Evolutionary conservation across 2,113 vertebrate species (phyloP).

Genomic region (Amphilophus citrinellus): DNA sequence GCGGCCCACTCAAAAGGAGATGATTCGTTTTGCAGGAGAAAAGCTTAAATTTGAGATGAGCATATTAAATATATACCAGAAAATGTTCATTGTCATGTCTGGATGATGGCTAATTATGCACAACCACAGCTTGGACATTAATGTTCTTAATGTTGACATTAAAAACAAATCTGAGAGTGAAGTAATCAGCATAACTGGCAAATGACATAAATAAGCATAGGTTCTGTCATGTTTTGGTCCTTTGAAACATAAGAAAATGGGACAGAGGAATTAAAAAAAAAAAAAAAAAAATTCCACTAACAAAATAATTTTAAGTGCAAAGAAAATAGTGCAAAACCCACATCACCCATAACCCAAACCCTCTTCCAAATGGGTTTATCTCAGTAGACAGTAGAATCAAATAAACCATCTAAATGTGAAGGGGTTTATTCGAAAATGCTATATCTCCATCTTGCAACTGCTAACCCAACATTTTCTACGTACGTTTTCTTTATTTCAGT

Average conservation of each 20-base stretch:
- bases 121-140: conserved; percentile 82
- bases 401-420: conserved; percentile 28
- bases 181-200: conserved; percentile 70
- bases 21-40: conserved; percentile 49
- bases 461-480: not conserved
- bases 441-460: conserved; percentile 10
- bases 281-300: conserved; percentile 36
- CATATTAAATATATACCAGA: conserved; percentile 52
- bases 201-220: conserved; percentile 71
- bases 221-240: conserved; percentile 80
- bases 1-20: conserved; percentile 42
- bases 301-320: conserved; percentile 59
- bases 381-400: conserved; percentile 56
- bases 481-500: not conserved
- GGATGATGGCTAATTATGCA: conserved; percentile 85
- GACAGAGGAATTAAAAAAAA: conserved; percentile 36
- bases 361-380: conserved; percentile 46
- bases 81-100: conserved; percentile 47
- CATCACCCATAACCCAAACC: not conserved
- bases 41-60: conserved; percentile 55
- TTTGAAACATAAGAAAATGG: conserved; percentile 60
- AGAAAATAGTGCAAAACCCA: conserved; percentile 78
- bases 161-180: conserved; percentile 91
- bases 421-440: conserved; percentile 50
- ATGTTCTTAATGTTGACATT: conserved; percentile 65